Base-by-base conservation (phyloP, 1,140 invertebrate genomes). In the Hylaeus anthracinus region DNA sequence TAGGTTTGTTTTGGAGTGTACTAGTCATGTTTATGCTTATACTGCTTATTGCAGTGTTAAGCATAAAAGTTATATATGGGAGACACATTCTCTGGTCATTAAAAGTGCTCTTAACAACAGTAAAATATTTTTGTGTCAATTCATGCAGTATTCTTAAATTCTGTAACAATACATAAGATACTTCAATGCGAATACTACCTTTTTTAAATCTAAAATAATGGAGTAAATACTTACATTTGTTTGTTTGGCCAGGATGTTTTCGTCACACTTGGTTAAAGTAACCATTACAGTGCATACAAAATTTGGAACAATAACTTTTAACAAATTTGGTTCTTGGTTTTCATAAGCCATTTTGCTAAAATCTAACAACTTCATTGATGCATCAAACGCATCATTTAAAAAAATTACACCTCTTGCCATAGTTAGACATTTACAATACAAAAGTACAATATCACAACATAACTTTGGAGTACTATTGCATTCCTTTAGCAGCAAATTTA, bases 381-480 rank as follows among this genome's bases (percentile, higher is more conserved):
- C 77, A 45, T 75, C 79, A 53, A 89, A 74, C 58, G 84, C 83
- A 12, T 85, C 69, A n/a, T 83, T 80, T 0, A 81, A 14, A 43
- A 89, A 90, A 60, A 75, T 55, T 39, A 88, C 77, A 56, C 89
- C 88, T 56, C 66, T 81, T 14, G 69, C 9, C 12, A 55, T 10
- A 14, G 73, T 55, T 0, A 89, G 56, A 53, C 84, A 88, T 55
- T 84, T 84, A 37, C 65, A 67, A 39, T 89, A 87, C 10, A 89
- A 74, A 53, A 88, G 58, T 70, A 90, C 81, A 39, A 85, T 75
- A 67, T 85, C 76, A 72, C 81, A 86, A 64, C 88, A 90, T 37
- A 90, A 26, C 64, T 88, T 89, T 15, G 86, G 81, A 12, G 63
- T 79, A 10, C 76, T 75, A 78, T 86, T 82, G 5, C 51, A 81